These are phyloP conservation scores for Nematolebias whitei DNA, from an alignment of 2,113 vertebrate genomes.

Conservation along the genomic window DNA sequence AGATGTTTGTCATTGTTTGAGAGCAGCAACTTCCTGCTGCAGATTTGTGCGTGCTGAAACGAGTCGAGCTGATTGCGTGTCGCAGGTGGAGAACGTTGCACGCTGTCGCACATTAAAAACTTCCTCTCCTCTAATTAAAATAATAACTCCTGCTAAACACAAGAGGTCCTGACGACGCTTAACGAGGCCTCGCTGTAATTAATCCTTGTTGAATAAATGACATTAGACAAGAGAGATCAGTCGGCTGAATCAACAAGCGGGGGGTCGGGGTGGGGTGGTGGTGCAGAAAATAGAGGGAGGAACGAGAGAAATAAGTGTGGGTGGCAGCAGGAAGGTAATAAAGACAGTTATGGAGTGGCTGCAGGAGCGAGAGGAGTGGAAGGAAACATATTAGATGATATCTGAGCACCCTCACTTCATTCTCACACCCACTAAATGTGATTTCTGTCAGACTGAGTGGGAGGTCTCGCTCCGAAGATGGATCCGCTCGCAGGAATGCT, in stretches of 20 bases:
- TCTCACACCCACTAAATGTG: slow-evolving; percentile 35
- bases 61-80: slow-evolving; percentile 39
- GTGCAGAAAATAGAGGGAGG: slow-evolving; percentile 36
- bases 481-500: slow-evolving; percentile 24
- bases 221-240: slow-evolving; percentile 42
- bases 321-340: slow-evolving; percentile 27
- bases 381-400: slow-evolving; percentile 47
- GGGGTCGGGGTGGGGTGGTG: background rate
- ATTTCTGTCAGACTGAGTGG: slow-evolving; percentile 45
- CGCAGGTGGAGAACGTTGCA: slow-evolving; percentile 44
- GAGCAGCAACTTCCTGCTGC: too few relatives aligned
- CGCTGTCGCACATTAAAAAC: slow-evolving; percentile 30
- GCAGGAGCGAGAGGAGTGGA: slow-evolving; percentile 24
- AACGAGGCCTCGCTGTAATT: slow-evolving; percentile 63
- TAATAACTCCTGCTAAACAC: slow-evolving; percentile 60
- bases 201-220: slow-evolving; percentile 70
- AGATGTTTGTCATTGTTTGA: background rate
- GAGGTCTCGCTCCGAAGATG: slow-evolving; percentile 35
- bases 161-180: slow-evolving; percentile 55
- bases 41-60: too few relatives aligned
- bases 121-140: slow-evolving; percentile 64
- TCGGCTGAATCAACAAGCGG: slow-evolving; percentile 50
- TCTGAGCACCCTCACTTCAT: slow-evolving; percentile 51
- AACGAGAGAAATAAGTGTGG: slow-evolving; percentile 53
- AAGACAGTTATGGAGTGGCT: slow-evolving; percentile 37